phyloP scores from a whole-genome alignment of 2,113 vertebrate genomes.

The Onychostoma macrolepis region DNA sequence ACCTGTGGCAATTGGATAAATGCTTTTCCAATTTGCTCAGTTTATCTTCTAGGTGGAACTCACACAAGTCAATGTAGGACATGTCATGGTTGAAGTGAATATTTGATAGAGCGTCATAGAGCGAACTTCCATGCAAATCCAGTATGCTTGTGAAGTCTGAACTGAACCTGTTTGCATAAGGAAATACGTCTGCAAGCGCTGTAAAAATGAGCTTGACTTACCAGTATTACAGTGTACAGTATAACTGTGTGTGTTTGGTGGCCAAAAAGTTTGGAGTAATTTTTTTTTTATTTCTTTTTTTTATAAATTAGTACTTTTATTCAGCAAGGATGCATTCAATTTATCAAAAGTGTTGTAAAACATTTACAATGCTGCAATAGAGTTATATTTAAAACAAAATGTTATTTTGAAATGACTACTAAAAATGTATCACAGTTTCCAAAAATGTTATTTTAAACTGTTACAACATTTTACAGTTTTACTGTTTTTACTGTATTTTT shows the following conservation, averaged over 20 bases:
- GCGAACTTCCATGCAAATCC: not conserved
- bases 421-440: not conserved
- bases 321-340: too few species aligned
- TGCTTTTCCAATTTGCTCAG: slow-evolving; percentile 30
- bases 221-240: not conserved
- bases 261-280: not conserved
- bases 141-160: slow-evolving; percentile 19
- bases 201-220: not conserved
- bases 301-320: too few species aligned
- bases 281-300: too few species aligned
- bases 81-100: slow-evolving; percentile 44
- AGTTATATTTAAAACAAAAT: too few species aligned
- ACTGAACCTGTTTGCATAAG: not conserved
- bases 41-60: slow-evolving; percentile 34
- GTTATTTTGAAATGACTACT: too few species aligned
- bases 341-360: too few species aligned
- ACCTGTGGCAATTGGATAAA: not conserved
- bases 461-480: not conserved
- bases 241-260: not conserved
- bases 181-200: not conserved
- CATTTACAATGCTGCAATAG: too few species aligned
- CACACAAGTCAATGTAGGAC: slow-evolving; percentile 22
- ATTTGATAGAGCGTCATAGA: slow-evolving; percentile 36
- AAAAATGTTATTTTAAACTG: not conserved
- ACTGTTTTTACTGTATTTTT: not conserved